Evolutionary conservation across 2,113 vertebrate genomes (phyloP).

Genomic region (Brachyhypopomus gauderio): DNA sequence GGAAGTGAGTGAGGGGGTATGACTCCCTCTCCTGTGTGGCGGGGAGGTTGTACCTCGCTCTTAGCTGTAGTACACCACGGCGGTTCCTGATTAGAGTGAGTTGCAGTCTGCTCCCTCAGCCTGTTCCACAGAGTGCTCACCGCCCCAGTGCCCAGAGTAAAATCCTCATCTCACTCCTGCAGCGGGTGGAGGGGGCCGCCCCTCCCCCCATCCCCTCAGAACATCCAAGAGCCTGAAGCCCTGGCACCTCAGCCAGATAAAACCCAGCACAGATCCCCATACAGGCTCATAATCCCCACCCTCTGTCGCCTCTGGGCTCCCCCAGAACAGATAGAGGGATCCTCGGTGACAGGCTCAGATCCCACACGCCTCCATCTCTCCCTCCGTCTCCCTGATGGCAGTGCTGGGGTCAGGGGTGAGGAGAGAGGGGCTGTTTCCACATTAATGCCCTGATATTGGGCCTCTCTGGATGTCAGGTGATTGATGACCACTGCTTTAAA

Average conservation of each 20-base stretch:
- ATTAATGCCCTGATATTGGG: constrained; percentile 53
- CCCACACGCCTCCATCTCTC: constrained; percentile 48
- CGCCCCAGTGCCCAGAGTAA: background rate
- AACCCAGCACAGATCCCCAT: constrained; percentile 23
- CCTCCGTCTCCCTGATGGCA: constrained; percentile 51
- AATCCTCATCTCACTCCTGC: constrained; percentile 12
- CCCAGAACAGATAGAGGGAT: constrained; percentile 33
- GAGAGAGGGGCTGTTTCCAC: constrained; percentile 50
- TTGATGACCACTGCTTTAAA: constrained; percentile 51
- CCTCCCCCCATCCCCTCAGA: background rate
- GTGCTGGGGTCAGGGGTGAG: constrained; percentile 50
- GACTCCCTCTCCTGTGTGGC: background rate
- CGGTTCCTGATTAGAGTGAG: background rate
- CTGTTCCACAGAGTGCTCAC: background rate
- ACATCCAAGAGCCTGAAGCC: constrained; percentile 8
- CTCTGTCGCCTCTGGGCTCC: constrained; percentile 24
- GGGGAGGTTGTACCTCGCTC: background rate
- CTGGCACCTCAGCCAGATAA: constrained; percentile 24
- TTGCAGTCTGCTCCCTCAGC: background rate
- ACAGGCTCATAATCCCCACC: constrained; percentile 34
- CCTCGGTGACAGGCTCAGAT: constrained; percentile 37
- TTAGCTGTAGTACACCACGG: background rate
- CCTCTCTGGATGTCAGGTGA: constrained; percentile 54
- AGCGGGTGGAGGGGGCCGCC: background rate
- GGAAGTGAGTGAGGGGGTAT: no score